Base-by-base conservation (phyloP, 2,888 invertebrate species). In the Formica aserva region DNA sequence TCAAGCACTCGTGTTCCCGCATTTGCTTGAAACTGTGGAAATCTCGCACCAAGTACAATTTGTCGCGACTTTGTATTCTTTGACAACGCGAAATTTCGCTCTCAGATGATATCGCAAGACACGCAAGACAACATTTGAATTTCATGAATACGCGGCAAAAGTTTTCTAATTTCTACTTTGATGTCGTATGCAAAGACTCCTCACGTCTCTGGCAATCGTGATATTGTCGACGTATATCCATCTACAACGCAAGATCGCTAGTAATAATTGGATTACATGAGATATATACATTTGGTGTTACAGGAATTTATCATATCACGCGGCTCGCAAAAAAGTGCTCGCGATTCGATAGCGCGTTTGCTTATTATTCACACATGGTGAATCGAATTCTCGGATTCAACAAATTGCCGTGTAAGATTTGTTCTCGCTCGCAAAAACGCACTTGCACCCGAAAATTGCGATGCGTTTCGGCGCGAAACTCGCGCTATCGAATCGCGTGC, bases 71-170 rank as follows among this genome's bases (percentile, higher is more conserved):
- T 78, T 60, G 78, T 78, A 57, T 78, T 69, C 57, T 41, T 78
- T 18, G 52, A 41, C 57, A 38, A 29, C 18, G 22, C 9, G 22
- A 69, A 78, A 69, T 78, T 69, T 45, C 22, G 11, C 9, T 15
- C 29, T 29, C 48, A 6, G 18, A n/a, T 2, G 6, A 8, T 48
- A 48, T 48, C 18, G 22, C 65, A 15, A 22, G 18, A 29, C 48
- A 48, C 48, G 26, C 32, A 29, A 32, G 29, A 32, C 29, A 55
- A 38, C 69, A 69, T 69, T 22, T 78, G 78, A 78, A 78, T 78
- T 78, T 78, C 78, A 78, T 78, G 57, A 78, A 69, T 45, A 69
- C 18, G 38, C n/a, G 11, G 55, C 55, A 69, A 9, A 69, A 78
- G 78, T 78, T 69, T 78, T 69, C 71, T 69, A 69, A 78, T 78